These are phyloP conservation scores for Esox masquinongy DNA, from an alignment of 2,797 vertebrate species.

Conservation along the genomic window DNA sequence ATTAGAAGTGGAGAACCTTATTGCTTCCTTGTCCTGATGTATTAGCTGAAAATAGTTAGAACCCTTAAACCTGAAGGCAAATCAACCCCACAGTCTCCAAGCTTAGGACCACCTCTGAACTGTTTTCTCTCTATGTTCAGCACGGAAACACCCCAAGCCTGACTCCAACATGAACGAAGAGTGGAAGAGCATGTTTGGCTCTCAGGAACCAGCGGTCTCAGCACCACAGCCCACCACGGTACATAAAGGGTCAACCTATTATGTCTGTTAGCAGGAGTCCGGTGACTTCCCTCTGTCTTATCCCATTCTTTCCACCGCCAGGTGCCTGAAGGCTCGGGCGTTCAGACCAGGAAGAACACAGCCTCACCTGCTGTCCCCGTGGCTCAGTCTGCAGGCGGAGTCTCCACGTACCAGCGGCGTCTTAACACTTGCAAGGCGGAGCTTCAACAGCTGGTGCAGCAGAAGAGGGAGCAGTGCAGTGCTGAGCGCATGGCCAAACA, in stretches of 20 bases:
- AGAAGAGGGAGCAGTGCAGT: conserved; percentile 93
- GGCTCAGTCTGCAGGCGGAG: conserved; percentile 76
- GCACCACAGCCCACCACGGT: conserved; percentile 72
- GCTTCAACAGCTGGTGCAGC: conserved; percentile 94
- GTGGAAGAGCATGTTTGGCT: conserved; percentile 99
- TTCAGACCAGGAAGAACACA: conserved; percentile 75
- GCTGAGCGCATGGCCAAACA: conserved; percentile 93
- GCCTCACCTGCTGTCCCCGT: conserved; percentile 53
- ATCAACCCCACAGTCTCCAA: neutral
- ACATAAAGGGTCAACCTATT: conserved; percentile 59
- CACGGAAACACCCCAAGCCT: conserved; percentile 93
- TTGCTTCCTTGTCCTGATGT: neutral
- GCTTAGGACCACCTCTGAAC: neutral
- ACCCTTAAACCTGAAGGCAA: neutral
- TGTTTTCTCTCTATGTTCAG: conserved; percentile 58
- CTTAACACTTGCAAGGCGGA: conserved; percentile 92
- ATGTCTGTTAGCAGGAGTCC: neutral
- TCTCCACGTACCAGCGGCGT: conserved; percentile 85
- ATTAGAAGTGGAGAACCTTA: neutral
- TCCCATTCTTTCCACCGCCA: conserved; percentile 37
- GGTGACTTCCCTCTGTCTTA: neutral
- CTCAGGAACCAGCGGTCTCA: conserved; percentile 85
- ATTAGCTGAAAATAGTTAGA: neutral
- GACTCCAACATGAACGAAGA: conserved; percentile 96
- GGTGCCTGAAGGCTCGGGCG: conserved; percentile 74